Base-by-base conservation (phyloP, 1,140 invertebrate genomes). In the Bombus sibiricus region DNA sequence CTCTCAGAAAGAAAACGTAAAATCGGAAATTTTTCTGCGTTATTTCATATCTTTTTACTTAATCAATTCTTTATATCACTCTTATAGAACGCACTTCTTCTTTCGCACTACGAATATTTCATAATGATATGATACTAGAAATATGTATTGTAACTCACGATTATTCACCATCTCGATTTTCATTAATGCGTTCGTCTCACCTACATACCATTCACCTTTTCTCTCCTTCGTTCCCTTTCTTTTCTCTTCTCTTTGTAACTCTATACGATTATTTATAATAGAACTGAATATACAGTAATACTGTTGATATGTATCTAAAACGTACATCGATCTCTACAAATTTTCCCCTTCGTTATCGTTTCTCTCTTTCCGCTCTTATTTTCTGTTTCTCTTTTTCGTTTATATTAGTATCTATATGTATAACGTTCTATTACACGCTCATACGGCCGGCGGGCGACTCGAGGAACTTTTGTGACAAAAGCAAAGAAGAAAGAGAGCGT, bases 221-320 rank as follows among this genome's bases (percentile, higher is more conserved):
- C 41, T n/a, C 69, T 69, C 72, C n/a, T 43, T 57, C 77, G 8
- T 41, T 82, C 43, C 47, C 12, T 41, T 41, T 59, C 4, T 83
- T 62, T 39, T 18, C 37, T 6, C 77, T 77, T 8, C 22, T 22
- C 47, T 53, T 2, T 22, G 5, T 43, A 64, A 37, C 59, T 86
- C 8, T 53, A 57, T 81, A 85, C 32, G 59, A 89, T 90, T 89
- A 82, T 87, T 91, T 93, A 92, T 91, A 93, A 88, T 92, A 92
- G 92, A 94, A 93, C 91, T 88, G 93, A 93, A 91, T 92, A 91
- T 92, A 93, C 93, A 92, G 90, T 94, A 94, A 95, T 94, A 94
- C 94, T 94, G 94, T 91, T 94, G 94, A 95, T 95, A 95, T 95
- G 94, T 95, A 86, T 93, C 92, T 93, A 93, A 80, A 87, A 93